A percentile compares a stretch with the other conserved stretches of the same genome.
These are phyloP conservation scores for Sinopyrophorus schimmeli DNA, from an alignment of 2,888 invertebrate species.

Conservation along the genomic window DNA sequence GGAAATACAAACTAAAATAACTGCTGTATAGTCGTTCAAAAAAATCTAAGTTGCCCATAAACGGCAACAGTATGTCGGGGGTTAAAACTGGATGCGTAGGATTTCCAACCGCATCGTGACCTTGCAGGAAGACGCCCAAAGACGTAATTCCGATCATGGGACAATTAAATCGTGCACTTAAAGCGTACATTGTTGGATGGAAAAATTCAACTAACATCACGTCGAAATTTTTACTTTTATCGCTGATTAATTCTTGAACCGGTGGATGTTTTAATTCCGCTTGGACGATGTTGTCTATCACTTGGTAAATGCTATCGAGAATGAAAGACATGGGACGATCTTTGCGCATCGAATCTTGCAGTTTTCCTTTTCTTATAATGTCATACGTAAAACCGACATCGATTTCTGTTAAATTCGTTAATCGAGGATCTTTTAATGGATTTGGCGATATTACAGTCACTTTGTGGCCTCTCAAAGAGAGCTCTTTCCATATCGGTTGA, in stretches of 20 bases:
- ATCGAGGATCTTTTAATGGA: constrained; percentile 42
- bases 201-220: constrained; percentile 39
- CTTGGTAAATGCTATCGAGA: constrained; percentile 13
- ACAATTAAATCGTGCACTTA: constrained; percentile 37
- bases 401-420: constrained; percentile 48
- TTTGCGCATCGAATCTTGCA: constrained; percentile 20
- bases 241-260: constrained; percentile 40
- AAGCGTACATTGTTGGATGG: constrained; percentile 34
- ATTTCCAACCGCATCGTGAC: constrained; percentile 42
- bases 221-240: constrained; percentile 39
- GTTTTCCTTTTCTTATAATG: constrained; percentile 1
- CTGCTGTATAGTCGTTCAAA: constrained; percentile 48
- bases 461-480: constrained; percentile 45
- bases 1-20: constrained; percentile 39
- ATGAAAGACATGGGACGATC: constrained; percentile 35
- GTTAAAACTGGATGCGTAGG: constrained; percentile 41
- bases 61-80: constrained; percentile 43
- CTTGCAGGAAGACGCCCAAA: constrained; percentile 40
- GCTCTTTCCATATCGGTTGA: constrained; percentile 41
- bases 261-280: constrained; percentile 26
- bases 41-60: constrained; percentile 51
- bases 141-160: constrained; percentile 39
- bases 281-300: constrained; percentile 35
- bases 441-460: constrained; percentile 47
- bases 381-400: constrained; percentile 38